A percentile compares a stretch with the other conserved stretches of the same genome.
Conservation (phyloP, 2,888 invertebrate genomes). For the Caenorhabditis sp. region DNA sequence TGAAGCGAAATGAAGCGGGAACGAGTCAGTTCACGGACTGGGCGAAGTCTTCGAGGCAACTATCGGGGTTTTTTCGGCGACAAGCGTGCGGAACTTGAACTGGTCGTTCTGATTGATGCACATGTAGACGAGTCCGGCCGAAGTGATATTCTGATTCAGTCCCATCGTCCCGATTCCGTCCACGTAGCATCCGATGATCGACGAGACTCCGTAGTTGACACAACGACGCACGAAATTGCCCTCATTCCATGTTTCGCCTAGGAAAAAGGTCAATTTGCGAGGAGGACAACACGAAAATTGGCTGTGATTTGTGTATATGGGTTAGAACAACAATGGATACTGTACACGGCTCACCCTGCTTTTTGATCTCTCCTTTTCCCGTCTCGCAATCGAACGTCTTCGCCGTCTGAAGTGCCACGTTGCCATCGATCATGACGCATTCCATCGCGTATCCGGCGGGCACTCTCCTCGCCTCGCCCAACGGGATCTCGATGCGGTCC, state of each 20-base stretch:
- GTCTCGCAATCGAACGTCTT: conserved; percentile 41
- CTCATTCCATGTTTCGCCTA: conserved; percentile 51
- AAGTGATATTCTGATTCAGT: conserved; percentile 44
- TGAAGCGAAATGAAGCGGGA: no score
- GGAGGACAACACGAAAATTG: no score
- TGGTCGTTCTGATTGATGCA: conserved; percentile 34
- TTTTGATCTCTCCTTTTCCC: conserved; percentile 16
- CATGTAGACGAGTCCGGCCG: conserved; percentile 21
- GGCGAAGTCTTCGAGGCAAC: no score
- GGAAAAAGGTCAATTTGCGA: conserved; percentile 16
- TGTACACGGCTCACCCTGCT: conserved; percentile 28
- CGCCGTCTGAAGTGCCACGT: conserved; percentile 33
- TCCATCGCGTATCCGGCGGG: conserved; percentile 52
- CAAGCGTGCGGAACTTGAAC: conserved; percentile 33
- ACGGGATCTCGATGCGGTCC: conserved; percentile 38
- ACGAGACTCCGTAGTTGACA: conserved; percentile 28
- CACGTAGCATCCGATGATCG: conserved; percentile 32
- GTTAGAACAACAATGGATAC: background rate
- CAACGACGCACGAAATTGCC: conserved; percentile 42
- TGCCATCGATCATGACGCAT: conserved; percentile 32
- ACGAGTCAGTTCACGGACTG: no score
- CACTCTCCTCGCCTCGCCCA: conserved; percentile 37
- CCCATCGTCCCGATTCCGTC: conserved; percentile 28
- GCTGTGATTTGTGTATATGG: background rate
- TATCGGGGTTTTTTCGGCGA: no score